These are phyloP conservation scores for Sinella curviseta DNA, from an alignment of 1,140 invertebrate genomes.

Conservation along the genomic window DNA sequence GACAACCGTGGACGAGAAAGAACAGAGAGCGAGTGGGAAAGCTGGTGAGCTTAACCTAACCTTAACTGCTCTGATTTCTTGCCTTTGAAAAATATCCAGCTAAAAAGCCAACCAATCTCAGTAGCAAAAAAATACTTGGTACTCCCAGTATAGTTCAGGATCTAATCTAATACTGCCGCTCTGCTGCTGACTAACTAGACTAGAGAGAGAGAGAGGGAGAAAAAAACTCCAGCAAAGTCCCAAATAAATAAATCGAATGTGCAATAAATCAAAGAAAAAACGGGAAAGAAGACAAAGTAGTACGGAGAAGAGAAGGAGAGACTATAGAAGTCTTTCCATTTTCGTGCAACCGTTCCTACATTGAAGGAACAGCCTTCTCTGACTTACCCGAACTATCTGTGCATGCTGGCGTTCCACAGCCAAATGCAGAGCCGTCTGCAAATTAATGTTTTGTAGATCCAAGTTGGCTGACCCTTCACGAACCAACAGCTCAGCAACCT, in stretches of 20 bases:
- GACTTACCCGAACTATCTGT: constrained; percentile 80
- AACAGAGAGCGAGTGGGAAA: no score
- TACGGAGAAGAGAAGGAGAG: neutral
- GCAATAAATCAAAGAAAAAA: constrained; percentile 21
- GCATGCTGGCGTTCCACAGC: constrained; percentile 94
- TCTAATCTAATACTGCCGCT: neutral
- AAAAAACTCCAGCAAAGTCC: neutral
- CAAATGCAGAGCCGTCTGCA: constrained; percentile 93
- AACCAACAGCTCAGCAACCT: constrained; percentile 85
- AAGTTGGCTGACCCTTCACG: constrained; percentile 85
- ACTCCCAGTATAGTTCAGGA: neutral
- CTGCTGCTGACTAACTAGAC: neutral
- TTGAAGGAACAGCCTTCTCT: constrained; percentile 4
- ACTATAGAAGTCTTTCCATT: neutral
- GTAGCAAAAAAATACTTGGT: neutral
- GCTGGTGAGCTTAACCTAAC: no score
- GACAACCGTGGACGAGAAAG: no score
- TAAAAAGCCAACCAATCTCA: neutral
- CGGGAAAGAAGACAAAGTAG: neutral
- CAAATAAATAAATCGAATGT: constrained; percentile 24
- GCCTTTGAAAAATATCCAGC: neutral
- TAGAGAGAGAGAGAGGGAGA: neutral
- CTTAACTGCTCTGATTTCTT: no score
- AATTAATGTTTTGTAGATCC: constrained; percentile 87
- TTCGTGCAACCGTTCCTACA: no score